Base-by-base conservation (phyloP, 2,888 invertebrate genomes). In the Sinopyrophorus schimmeli region DNA sequence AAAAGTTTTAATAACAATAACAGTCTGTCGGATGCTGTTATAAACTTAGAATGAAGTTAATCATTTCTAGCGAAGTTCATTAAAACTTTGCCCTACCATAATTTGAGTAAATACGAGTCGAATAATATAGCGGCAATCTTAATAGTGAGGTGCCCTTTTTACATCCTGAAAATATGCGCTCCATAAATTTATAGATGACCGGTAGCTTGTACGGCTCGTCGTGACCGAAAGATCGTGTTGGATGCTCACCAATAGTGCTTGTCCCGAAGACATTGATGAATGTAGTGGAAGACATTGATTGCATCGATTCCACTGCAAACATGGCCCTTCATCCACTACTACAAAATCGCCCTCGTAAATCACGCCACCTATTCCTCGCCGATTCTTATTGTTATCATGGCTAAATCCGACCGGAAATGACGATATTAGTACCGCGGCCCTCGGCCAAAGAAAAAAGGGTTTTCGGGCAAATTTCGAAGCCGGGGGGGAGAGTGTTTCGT, bases 1-100 rank as follows among this genome's bases (percentile, higher is more conserved):
- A 43, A 54, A 58, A 55, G 42, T 55, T 58, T 56, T 54, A 50
- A 58, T 56, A 56, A 56, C 55, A 55, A 55, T 56, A 58, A 55
- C 55, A 58, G 55, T 54, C 55, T 56, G 55, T 56, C 54, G 44
- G 54, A 46, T 46, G 38, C 46, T 46, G 46, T 39, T 46, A 39
- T 46, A 39, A 46, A 46, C 46, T 46, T 46, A 39, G 38, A 46
- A 46, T 38, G 46, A 46, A 46, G 46, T 46, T 46, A 46, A 46
- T 46, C 39, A 46, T 46, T 30, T 46, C 46, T 46, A 32, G 32
- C 28, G 46, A 20, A 46, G 46, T 46, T 46, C 46, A 46, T 46
- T 46, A 46, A 46, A 46, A 46, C 38, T 46, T 46, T 31, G 32
- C 18, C 15, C 21, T 37, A 24, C 24, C 24, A 46, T 39, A 46